Base-by-base conservation (phyloP, 1,140 invertebrate genomes). In the Drosophila equinoxialis region DNA sequence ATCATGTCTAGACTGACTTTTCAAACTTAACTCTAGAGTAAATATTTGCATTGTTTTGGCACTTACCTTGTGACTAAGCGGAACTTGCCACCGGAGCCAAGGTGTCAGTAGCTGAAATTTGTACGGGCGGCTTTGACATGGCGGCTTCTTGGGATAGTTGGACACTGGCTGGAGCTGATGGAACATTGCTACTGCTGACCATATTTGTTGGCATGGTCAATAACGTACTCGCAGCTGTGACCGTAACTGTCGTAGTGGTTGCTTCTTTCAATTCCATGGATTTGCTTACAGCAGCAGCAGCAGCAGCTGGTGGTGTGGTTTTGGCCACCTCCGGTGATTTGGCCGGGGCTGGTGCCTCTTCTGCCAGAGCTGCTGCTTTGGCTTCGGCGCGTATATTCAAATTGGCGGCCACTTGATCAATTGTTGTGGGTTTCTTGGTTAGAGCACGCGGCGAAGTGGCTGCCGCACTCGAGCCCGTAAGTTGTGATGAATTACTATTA, bases 371-470 rank as follows among this genome's bases (percentile, higher is more conserved):
- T 20, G 90, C 90, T 0, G 90, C 90, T 17, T 90, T 91, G 37
- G 90, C 90, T 61, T 91, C 85, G 35, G 90, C 90, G 2, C 81
- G 83, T 65, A 91, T 90, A 67, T 91, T 91, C 58, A 91, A 74
- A 83, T 89, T 90, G 74, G 90, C 90, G n/a, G 90, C 90, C 13
- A 91, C 90, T 71, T 91, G 90, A 72, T 91, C 90, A 54, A 91
- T 91, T 33, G 86, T 90, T 26, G 90, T 89, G 1, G 79, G 60
- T 55, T 91, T 79, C 54, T 87, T 91, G n/a, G 69, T 74, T 51
- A 65, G 33, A 13, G 80, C 78, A 45, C 82, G 90, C 26, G 85
- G 78, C 26, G 75, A 77, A 1, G 90, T 81, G 11, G 79, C 65
- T 20, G 70, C 65, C 14, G 70, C 75, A 69, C 65, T 69, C 3